Percentiles rank a stretch among this genome's conserved stretches.
phyloP scores from a whole-genome alignment of 2,113 vertebrate genomes.

The Psophia crepitans region DNA sequence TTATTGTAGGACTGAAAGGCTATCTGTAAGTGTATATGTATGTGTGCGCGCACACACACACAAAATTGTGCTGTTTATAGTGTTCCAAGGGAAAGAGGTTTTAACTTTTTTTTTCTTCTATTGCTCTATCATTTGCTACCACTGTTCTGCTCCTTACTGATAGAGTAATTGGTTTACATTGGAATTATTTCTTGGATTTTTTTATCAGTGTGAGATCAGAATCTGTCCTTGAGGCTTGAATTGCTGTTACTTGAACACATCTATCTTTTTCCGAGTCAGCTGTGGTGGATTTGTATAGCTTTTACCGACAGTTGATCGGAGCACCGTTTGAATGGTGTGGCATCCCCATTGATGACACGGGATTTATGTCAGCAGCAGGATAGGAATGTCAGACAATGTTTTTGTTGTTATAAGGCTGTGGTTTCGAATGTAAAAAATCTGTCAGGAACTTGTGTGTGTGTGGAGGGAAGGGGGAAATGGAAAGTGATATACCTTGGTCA shows the following conservation, averaged over 20 bases:
- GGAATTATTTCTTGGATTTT: neutral
- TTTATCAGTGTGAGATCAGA: neutral
- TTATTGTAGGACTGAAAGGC: neutral
- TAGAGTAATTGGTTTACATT: neutral
- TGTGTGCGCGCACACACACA: neutral
- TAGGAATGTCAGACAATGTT: neutral
- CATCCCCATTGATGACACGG: fast-evolving
- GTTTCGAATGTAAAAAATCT: neutral
- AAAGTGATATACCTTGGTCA: neutral
- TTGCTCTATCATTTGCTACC: neutral
- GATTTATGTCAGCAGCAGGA: neutral
- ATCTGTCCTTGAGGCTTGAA: neutral
- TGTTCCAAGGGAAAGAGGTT: neutral
- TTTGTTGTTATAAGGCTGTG: neutral
- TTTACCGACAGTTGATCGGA: neutral
- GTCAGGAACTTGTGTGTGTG: neutral
- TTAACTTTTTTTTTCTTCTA: neutral
- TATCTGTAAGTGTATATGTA: neutral
- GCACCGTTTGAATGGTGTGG: neutral
- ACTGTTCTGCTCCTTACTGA: neutral
- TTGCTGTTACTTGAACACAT: neutral
- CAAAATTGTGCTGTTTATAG: neutral
- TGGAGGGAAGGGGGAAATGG: neutral
- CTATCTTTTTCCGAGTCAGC: neutral
- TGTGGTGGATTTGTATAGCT: neutral